These are phyloP conservation scores for Protophormia terraenovae DNA, from an alignment of 2,888 invertebrate species.

Conservation along the genomic window DNA sequence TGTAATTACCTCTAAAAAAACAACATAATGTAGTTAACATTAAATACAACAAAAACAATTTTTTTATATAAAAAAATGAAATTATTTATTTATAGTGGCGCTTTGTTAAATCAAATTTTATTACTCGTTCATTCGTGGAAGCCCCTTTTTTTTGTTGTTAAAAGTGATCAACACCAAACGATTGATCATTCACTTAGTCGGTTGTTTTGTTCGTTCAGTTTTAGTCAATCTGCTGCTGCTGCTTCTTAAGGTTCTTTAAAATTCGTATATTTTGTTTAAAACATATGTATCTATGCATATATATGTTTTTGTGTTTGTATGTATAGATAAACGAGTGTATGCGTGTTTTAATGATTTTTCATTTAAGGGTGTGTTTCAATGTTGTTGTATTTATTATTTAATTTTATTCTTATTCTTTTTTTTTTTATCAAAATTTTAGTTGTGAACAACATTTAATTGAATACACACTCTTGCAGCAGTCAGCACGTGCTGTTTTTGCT, in stretches of 20 bases:
- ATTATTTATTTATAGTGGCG: slow-evolving; percentile 63
- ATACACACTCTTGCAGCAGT: slow-evolving; percentile 50
- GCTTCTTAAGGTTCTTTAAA: slow-evolving; percentile 5
- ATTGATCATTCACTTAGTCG: slow-evolving; percentile 47
- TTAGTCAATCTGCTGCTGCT: background rate
- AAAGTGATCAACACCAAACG: slow-evolving; percentile 26
- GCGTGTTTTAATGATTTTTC: background rate
- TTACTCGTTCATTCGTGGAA: slow-evolving; percentile 13
- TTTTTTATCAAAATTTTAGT: slow-evolving; percentile 23
- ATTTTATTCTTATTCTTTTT: slow-evolving; percentile 8
- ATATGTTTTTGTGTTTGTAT: background rate
- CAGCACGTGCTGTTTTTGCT: slow-evolving; percentile 61
- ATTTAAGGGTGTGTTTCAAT: slow-evolving; percentile 1
- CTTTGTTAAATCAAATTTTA: slow-evolving; percentile 58
- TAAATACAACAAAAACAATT: background rate
- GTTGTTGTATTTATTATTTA: slow-evolving; percentile 35
- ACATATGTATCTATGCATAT: background rate
- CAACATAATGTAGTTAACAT: too few species aligned
- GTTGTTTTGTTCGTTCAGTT: background rate
- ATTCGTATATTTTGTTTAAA: background rate
- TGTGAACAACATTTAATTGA: slow-evolving; percentile 50
- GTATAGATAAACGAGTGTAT: too few species aligned
- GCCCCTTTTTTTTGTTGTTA: slow-evolving; percentile 20
- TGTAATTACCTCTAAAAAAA: slow-evolving; percentile 1
- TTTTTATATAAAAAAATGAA: background rate